Conservation (phyloP, 92 coral and sea anemone genomes). For the Epizoanthus scotinus region DNA sequence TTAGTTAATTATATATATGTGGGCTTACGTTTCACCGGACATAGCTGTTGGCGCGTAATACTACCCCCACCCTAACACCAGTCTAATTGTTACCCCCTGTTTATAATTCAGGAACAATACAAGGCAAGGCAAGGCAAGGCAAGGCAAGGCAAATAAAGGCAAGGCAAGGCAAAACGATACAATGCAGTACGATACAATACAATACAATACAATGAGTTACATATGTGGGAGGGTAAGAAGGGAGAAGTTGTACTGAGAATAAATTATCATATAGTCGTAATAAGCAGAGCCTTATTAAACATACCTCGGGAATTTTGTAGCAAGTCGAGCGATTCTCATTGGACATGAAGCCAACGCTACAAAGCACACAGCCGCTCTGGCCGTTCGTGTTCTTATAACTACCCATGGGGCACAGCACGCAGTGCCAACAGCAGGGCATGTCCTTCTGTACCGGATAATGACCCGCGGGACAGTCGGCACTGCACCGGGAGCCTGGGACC, state of each 20-base stretch:
- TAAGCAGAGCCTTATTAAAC: background rate
- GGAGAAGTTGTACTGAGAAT: too few relatives aligned
- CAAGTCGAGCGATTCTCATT: constrained; percentile 66
- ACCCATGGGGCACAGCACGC: constrained; percentile 83
- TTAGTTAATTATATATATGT: too few relatives aligned
- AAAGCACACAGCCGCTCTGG: constrained; percentile 56
- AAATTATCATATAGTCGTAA: too few relatives aligned
- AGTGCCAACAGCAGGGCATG: constrained; percentile 85
- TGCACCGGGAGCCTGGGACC: constrained; percentile 81
- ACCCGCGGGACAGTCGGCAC: constrained; percentile 79
- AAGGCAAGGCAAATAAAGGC: too few relatives aligned
- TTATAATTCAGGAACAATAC: too few relatives aligned
- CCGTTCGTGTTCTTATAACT: constrained; percentile 68
- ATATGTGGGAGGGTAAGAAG: too few relatives aligned
- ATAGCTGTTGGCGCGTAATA: background rate
- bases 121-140: too few relatives aligned
- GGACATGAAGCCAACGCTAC: constrained; percentile 73
- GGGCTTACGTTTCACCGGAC: background rate
- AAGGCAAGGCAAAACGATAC: too few relatives aligned
- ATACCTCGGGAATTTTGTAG: constrained; percentile 72
- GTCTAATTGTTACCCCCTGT: too few relatives aligned
- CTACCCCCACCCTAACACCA: too few relatives aligned
- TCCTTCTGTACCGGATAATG: constrained; percentile 83
- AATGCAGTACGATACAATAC: too few relatives aligned
- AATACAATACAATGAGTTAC: too few relatives aligned